Percentiles rank a stretch among this genome's conserved stretches.
Evolutionary conservation across 2,113 vertebrate genomes (phyloP).

Genomic region (Daboia siamensis): DNA sequence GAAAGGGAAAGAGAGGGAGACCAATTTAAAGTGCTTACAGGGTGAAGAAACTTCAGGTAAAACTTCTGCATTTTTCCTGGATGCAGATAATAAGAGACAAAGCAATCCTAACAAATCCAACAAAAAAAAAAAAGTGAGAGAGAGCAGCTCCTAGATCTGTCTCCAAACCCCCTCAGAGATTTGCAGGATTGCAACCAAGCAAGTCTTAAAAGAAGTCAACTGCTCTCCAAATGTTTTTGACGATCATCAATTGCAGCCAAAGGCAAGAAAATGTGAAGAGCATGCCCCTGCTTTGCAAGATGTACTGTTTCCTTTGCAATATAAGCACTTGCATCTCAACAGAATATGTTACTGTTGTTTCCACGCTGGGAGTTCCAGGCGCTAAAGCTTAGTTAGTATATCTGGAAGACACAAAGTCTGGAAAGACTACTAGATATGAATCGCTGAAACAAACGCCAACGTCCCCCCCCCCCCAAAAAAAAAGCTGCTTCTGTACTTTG

Average conservation of each 20-base stretch:
- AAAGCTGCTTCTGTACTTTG: background rate
- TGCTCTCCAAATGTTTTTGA: background rate
- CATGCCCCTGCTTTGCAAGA: background rate
- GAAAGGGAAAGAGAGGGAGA: background rate
- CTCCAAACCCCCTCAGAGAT: background rate
- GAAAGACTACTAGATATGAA: background rate
- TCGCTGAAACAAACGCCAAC: background rate
- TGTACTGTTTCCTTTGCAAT: background rate
- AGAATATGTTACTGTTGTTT: background rate
- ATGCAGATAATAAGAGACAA: background rate
- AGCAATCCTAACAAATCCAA: background rate
- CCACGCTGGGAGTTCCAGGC: background rate
- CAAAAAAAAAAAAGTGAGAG: background rate
- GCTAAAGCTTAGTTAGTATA: background rate
- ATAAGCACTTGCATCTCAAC: background rate
- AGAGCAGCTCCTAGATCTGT: background rate
- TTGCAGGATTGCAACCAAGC: background rate
- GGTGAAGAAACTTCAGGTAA: constrained; percentile 17
- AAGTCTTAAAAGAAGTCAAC: background rate
- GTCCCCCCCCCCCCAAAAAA: background rate
- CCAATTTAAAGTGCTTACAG: constrained; percentile 27
- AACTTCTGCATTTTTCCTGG: background rate
- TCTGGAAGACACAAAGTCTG: background rate
- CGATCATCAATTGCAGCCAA: background rate
- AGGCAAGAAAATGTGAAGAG: background rate